Base-by-base conservation (phyloP, 2,113 vertebrate genomes). In the Kryptolebias marmoratus region DNA sequence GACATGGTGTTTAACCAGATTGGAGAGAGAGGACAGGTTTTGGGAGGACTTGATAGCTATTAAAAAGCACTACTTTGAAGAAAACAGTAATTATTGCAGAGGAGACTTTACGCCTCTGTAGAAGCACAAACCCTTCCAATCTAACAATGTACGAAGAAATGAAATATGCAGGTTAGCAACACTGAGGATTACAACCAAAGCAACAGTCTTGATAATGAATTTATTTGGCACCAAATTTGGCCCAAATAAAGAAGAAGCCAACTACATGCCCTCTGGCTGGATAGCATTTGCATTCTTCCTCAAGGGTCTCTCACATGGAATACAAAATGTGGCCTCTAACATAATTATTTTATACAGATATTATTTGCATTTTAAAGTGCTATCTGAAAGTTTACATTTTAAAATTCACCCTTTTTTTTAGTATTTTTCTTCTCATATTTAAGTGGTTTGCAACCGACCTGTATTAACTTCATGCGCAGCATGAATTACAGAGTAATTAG, bases 51-150 rank as follows among this genome's bases (percentile, higher is more conserved):
- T 50, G 49, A 42, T 9, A 42, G 64, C 32, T 22, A 52, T 31
- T 68, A 18, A 77, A 73, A 75, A 39, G 65, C 53, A 64, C 42
- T 27, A 15, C 39, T 83, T 64, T 72, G n/a, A 55, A 27, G 32
- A 68, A 77, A 59, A 49, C 11, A 3, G 5, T 28, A 0, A 56
- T 16, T 39, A 52, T 11, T 14, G 30, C 32, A 50, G 53, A 67
- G 55, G 65, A 52, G 28, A 64, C 44, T 62, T 30, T 39, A 54
- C 28, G 27, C 56, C 36, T 67, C n/a, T 42, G 71, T 30, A 65
- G 59, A 53, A 49, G 18, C 55, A 27, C 15, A 55, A 11, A 16
- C 66, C 12, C 63, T 62, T 9, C 30, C 32, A 56, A 60, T 13
- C 14, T 66, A 54, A 28, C 3, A 9, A 4, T 64, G 9, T 27